Evolutionary conservation across 2,888 invertebrate species (phyloP).

Genomic region (Drosophila demipolita): DNA sequence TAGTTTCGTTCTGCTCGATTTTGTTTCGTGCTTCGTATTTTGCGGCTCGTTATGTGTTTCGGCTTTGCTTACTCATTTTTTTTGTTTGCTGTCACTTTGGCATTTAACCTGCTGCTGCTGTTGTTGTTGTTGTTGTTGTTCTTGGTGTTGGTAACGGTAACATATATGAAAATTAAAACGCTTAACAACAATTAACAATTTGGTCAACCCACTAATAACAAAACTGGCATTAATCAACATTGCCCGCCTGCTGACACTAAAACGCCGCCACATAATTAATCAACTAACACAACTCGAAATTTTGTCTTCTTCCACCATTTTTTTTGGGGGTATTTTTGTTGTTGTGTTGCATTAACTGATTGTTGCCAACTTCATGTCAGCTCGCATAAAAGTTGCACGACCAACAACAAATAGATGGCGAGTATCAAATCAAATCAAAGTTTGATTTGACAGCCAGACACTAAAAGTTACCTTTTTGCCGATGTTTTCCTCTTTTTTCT

Average conservation of each 20-base stretch:
- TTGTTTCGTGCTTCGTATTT: conserved; percentile 11
- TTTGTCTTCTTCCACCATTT: background rate
- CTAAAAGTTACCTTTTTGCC: conserved; percentile 23
- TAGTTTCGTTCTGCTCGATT: conserved; percentile 28
- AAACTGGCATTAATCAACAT: conserved; percentile 61
- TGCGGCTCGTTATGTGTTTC: conserved; percentile 22
- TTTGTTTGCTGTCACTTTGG: conserved; percentile 26
- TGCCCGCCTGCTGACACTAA: conserved; percentile 56
- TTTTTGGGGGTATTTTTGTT: background rate
- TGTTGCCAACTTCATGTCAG: conserved; percentile 70
- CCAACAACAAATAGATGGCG: conserved; percentile 8
- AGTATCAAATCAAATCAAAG: conserved; percentile 77
- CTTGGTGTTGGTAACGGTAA: conserved; percentile 29
- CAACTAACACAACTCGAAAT: conserved; percentile 44
- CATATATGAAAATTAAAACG: conserved; percentile 72
- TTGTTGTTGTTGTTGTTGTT: conserved; percentile 6
- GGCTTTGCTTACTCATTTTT: conserved; percentile 7
- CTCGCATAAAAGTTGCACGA: conserved; percentile 71
- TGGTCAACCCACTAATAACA: conserved; percentile 47
- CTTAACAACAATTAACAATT: conserved; percentile 77
- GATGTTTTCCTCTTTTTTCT: background rate
- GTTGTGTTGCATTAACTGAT: conserved; percentile 69
- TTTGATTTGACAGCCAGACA: conserved; percentile 77
- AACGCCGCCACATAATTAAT: conserved; percentile 57
- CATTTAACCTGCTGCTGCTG: conserved; percentile 49